These are phyloP conservation scores for Protomyctophum bolini DNA, from an alignment of 2,113 vertebrate genomes.

Conservation along the genomic window DNA sequence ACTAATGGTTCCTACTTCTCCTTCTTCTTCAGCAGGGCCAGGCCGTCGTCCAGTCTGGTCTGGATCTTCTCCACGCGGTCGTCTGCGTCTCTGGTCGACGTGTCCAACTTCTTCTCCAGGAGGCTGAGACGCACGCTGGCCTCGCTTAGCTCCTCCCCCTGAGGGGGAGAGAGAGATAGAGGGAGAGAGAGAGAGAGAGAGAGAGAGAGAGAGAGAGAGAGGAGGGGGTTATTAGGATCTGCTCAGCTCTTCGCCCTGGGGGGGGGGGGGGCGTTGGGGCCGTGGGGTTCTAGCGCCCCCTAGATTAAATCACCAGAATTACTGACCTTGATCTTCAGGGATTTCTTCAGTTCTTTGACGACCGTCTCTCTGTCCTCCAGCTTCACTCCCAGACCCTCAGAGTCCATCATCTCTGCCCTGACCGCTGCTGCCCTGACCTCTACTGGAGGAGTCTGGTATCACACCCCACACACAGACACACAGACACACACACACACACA, in stretches of 20 bases:
- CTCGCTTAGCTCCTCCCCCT: slow-evolving; percentile 97
- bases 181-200: neutral
- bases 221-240: too few relatives aligned
- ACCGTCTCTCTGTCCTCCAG: slow-evolving; percentile 95
- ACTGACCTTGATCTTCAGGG: slow-evolving; percentile 95
- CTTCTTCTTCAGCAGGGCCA: slow-evolving; percentile 89
- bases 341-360: slow-evolving; percentile 96
- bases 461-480: too few relatives aligned
- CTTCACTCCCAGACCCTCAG: slow-evolving; percentile 93
- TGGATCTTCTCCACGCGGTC: slow-evolving; percentile 97
- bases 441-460: slow-evolving; percentile 78
- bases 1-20: slow-evolving; percentile 82
- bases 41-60: slow-evolving; percentile 88
- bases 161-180: accelerated
- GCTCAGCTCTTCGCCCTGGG: too few relatives aligned
- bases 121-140: slow-evolving; percentile 92
- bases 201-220: neutral
- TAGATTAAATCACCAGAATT: too few relatives aligned
- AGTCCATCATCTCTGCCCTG: slow-evolving; percentile 94
- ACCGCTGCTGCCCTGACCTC: slow-evolving; percentile 87
- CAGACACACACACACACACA: too few relatives aligned
- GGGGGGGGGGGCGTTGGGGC: neutral
- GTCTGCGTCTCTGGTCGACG: slow-evolving; percentile 90
- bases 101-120: slow-evolving; percentile 97
- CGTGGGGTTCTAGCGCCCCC: neutral